Percentiles rank a stretch among this genome's conserved stretches.
phyloP scores from a whole-genome alignment of 1,140 invertebrate genomes.

The Tyrophagus putrescentiae region DNA sequence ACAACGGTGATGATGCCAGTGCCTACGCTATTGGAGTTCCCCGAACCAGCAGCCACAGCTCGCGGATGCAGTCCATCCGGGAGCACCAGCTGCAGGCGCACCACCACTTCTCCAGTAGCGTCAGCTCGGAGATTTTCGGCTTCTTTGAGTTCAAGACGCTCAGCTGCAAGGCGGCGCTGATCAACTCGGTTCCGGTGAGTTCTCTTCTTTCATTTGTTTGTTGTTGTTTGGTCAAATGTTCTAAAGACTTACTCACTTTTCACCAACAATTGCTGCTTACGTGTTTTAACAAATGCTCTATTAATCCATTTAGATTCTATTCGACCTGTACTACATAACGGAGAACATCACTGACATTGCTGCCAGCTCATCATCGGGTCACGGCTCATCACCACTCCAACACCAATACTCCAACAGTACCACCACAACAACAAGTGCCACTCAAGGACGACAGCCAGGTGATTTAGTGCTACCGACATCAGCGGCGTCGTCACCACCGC shows the following conservation, averaged over 20 bases:
- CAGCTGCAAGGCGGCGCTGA: not conserved
- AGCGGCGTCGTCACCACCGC: too few relatives aligned
- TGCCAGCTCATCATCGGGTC: too few relatives aligned
- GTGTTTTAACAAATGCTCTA: not conserved
- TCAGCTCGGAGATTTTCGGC: constrained; percentile 7
- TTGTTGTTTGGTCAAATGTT: not conserved
- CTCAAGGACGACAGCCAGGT: too few relatives aligned
- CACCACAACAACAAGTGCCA: too few relatives aligned
- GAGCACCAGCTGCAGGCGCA: not conserved
- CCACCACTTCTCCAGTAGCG: not conserved
- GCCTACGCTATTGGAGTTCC: too few relatives aligned
- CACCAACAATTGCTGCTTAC: not conserved
- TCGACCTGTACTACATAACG: constrained; percentile 10
- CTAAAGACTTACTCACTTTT: not conserved
- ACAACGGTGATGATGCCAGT: not conserved
- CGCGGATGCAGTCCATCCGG: not conserved
- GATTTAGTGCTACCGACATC: too few relatives aligned
- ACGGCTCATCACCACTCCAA: too few relatives aligned
- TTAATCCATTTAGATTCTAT: not conserved
- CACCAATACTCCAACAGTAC: too few relatives aligned
- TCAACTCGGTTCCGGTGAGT: constrained; percentile 3
- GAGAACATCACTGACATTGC: not conserved
- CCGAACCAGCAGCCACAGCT: not conserved
- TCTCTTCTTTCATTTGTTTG: not conserved
- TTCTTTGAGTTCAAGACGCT: constrained; percentile 4